Base-by-base conservation (phyloP, 2,888 invertebrate genomes). In the Platynereis dumerilii region DNA sequence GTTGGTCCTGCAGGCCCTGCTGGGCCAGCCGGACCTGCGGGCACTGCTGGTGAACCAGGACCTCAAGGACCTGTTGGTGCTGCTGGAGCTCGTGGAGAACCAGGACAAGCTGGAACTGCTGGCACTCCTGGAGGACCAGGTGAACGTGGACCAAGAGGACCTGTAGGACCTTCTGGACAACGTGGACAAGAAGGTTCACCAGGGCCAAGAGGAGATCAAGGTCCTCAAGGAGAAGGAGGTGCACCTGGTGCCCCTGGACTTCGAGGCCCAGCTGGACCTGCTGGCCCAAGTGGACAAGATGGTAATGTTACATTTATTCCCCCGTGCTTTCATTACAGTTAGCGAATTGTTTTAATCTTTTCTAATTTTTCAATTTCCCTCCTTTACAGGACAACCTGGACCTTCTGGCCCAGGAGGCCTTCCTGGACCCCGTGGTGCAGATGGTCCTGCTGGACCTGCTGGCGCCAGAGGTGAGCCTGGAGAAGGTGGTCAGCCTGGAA, bases 1-100 rank as follows among this genome's bases (percentile, higher is more conserved):
- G n/a, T 22, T 20, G 48, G 48, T n/a, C 48, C 48, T 22, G 22
- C 20, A 20, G 66, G 26, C 83, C 88, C 5, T 92, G 59, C 48
- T 28, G 72, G 72, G 29, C 48, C 55, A 20, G 24, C 68, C 24
- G 72, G 72, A 42, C 39, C 53, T 2, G 27, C n/a, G 15, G 71
- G 71, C n/a, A 15, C 58, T 20, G 12, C 28, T 0, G 71, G 71
- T 20, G 67, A 57, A 39, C 29, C 54, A 57, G 71, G 72, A 7
- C 48, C 62, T 17, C 29, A 17, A 15, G 73, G 74, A 42, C 52
- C 63, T 24, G 28, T 62, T 42, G 76, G 76, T 34, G 69, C 10
- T 55, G 28, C 55, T 45, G 71, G 71, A 54, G 34, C 24, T n/a
- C n/a, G 66, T 10, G 71, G 60, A 59, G 63, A 29, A 42, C 54